Evolutionary conservation across 2,888 invertebrate genomes (phyloP).

Genomic region (Drosophila paranaensis): DNA sequence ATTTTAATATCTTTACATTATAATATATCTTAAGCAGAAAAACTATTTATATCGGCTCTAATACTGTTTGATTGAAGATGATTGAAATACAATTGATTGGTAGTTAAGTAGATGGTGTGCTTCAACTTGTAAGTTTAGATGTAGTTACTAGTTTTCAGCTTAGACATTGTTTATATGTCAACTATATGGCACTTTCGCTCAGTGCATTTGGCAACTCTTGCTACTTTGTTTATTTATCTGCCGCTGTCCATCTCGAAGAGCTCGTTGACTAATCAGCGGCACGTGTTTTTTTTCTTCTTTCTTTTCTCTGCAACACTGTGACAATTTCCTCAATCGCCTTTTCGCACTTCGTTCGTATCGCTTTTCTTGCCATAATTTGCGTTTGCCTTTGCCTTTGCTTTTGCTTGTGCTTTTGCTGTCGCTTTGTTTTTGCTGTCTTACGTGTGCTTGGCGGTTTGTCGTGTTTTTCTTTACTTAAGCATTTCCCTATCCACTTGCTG

Average conservation of each 20-base stretch:
- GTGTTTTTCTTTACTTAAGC: constrained; percentile 51
- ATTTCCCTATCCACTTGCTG: constrained; percentile 25
- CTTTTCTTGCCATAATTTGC: constrained; percentile 27
- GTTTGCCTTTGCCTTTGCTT: constrained; percentile 13
- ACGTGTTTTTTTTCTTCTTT: constrained; percentile 67
- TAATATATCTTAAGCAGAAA: too few species aligned
- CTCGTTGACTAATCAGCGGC: constrained; percentile 72
- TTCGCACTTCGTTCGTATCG: constrained; percentile 51
- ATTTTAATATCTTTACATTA: too few species aligned
- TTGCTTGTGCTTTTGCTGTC: constrained; percentile 2
- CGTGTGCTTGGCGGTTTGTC: constrained; percentile 41
- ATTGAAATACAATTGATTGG: too few species aligned
- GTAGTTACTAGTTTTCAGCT: too few species aligned
- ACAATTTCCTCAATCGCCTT: constrained; percentile 68
- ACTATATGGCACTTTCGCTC: background rate
- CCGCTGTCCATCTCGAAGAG: constrained; percentile 16
- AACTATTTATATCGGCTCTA: too few species aligned
- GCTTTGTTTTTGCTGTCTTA: constrained; percentile 43
- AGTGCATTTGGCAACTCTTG: constrained; percentile 26
- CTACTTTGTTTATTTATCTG: constrained; percentile 19
- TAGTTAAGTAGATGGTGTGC: too few species aligned
- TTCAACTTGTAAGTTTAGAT: too few species aligned
- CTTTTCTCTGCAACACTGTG: constrained; percentile 67
- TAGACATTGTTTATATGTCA: background rate
- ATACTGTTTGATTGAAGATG: too few species aligned